phyloP scores from a whole-genome alignment of 2,888 invertebrate genomes.

The Pammene fasciana region DNA sequence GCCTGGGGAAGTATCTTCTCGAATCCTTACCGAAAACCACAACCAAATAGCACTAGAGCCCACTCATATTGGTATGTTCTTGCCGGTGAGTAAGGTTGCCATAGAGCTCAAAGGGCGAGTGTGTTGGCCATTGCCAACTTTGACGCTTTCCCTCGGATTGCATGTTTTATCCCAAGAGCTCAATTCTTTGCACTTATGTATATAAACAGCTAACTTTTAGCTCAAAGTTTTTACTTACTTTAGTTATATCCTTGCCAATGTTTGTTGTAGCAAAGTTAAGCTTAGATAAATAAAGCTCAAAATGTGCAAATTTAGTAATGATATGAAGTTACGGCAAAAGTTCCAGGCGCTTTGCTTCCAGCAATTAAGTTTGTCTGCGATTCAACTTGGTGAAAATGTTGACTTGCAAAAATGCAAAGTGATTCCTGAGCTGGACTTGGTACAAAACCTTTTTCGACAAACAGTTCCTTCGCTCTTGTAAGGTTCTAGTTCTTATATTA shows the following conservation, averaged over 20 bases:
- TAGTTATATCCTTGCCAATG: constrained; percentile 10
- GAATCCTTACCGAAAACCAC: too few species aligned
- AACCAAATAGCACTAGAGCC: too few species aligned
- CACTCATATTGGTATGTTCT: too few species aligned
- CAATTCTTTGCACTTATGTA: too few species aligned
- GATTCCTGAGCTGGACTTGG: neutral
- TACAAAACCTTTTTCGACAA: neutral
- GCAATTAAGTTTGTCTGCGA: constrained; percentile 23
- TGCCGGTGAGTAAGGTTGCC: too few species aligned
- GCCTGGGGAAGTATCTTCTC: too few species aligned
- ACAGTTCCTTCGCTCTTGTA: neutral
- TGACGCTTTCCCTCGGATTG: too few species aligned
- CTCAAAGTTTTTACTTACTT: neutral
- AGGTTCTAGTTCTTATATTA: neutral
- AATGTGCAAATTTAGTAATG: constrained; percentile 30
- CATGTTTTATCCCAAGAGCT: too few species aligned
- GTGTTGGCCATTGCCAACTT: too few species aligned
- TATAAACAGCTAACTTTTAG: too few species aligned
- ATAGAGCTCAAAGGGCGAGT: too few species aligned
- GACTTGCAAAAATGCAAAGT: constrained; percentile 24
- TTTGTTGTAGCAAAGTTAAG: constrained; percentile 10
- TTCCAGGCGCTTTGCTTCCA: constrained; percentile 20
- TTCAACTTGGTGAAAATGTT: neutral
- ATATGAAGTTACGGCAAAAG: constrained; percentile 30
- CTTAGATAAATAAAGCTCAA: constrained; percentile 19